These are phyloP conservation scores for Crotalus tigris DNA, from an alignment of 2,113 vertebrate species.

Conservation along the genomic window DNA sequence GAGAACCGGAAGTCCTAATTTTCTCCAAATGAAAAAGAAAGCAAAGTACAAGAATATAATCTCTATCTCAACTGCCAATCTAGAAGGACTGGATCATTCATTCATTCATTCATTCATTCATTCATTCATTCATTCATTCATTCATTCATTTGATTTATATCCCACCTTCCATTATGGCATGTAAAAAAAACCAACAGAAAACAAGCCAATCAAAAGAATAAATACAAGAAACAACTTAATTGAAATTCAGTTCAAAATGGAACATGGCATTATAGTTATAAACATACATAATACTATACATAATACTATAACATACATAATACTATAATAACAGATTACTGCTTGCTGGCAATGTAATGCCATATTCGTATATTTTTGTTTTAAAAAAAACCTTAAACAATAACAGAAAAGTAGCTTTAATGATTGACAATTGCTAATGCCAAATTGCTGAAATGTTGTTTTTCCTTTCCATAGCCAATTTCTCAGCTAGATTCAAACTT, in stretches of 20 bases:
- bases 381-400: not conserved
- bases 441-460: not conserved
- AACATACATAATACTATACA: not conserved
- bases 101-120: not conserved
- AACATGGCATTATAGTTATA: not conserved
- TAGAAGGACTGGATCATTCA: not conserved
- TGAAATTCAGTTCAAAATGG: not conserved
- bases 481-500: not conserved
- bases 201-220: not conserved
- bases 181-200: not conserved
- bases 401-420: not conserved
- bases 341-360: not conserved
- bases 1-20: not conserved
- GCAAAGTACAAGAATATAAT: not conserved
- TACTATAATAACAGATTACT: not conserved
- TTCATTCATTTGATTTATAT: not conserved
- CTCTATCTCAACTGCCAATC: not conserved
- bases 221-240: not conserved
- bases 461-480: slow-evolving; percentile 7
- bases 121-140: too few species aligned
- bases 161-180: not conserved
- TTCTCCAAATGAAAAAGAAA: not conserved
- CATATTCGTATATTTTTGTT: too few species aligned
- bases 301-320: not conserved
- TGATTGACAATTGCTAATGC: not conserved